A percentile compares a stretch with the other conserved stretches of the same genome.
These are phyloP conservation scores for Lithophane semibrunnea DNA, from an alignment of 2,888 invertebrate genomes.

Conservation along the genomic window DNA sequence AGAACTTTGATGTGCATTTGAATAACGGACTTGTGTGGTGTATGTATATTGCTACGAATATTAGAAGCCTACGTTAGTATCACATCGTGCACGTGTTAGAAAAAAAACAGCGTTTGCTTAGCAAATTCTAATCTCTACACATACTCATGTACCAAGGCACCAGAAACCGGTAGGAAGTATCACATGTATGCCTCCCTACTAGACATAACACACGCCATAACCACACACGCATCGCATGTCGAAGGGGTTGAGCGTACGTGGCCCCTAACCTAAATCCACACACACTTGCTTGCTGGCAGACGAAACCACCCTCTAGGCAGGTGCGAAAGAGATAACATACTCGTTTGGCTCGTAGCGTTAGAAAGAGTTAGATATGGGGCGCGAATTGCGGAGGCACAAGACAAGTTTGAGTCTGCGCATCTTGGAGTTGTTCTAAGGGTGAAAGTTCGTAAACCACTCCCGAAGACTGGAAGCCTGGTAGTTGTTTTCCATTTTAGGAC, in stretches of 20 bases:
- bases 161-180: conserved; percentile 82
- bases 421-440: conserved; percentile 86
- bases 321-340: conserved; percentile 78
- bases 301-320: conserved; percentile 79
- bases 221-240: conserved; percentile 84
- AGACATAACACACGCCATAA: conserved; percentile 84
- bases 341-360: conserved; percentile 70
- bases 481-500: conserved; percentile 91
- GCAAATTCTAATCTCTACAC: conserved; percentile 91
- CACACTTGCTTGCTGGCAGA: conserved; percentile 68
- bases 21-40: conserved; percentile 61
- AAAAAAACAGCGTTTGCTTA: conserved; percentile 88
- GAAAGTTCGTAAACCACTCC: conserved; percentile 79
- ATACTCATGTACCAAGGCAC: conserved; percentile 87
- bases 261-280: conserved; percentile 81
- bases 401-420: conserved; percentile 87
- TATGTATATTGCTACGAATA: conserved; percentile 55
- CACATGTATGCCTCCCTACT: conserved; percentile 84
- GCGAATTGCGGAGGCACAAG: conserved; percentile 77
- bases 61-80: conserved; percentile 78
- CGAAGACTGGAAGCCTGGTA: conserved; percentile 84
- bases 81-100: conserved; percentile 82
- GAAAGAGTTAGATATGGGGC: conserved; percentile 84
- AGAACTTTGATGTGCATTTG: conserved; percentile 72
- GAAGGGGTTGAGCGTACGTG: conserved; percentile 86